Evolutionary conservation across 2,888 invertebrate genomes (phyloP).

Genomic region (Dasysyrphus albostriatus): DNA sequence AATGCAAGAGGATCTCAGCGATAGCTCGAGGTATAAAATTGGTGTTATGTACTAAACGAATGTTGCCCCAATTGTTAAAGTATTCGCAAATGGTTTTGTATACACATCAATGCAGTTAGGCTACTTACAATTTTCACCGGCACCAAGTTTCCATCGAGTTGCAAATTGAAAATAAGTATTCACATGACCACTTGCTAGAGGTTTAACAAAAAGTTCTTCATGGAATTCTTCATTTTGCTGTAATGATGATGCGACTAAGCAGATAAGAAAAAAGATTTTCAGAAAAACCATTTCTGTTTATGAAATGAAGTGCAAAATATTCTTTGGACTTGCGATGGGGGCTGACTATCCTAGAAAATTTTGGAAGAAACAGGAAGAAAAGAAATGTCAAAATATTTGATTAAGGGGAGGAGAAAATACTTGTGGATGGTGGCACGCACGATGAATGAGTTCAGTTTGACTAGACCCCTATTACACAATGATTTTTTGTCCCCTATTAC

Average conservation of each 20-base stretch:
- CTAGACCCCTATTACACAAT: too few relatives aligned
- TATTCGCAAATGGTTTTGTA: background rate
- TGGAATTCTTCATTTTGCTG: constrained; percentile 88
- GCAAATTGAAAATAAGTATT: constrained; percentile 96
- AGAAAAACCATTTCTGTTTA: constrained; percentile 60
- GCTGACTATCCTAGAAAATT: background rate
- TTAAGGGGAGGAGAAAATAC: background rate
- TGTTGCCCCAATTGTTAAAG: background rate
- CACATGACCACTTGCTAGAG: constrained; percentile 92
- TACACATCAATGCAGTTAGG: background rate
- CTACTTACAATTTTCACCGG: constrained; percentile 87
- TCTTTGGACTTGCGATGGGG: background rate
- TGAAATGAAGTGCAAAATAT: constrained; percentile 2
- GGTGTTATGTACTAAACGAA: constrained; percentile 89
- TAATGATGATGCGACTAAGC: constrained; percentile 58
- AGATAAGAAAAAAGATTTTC: constrained; percentile 42
- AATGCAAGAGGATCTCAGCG: constrained; percentile 93
- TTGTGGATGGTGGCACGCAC: background rate
- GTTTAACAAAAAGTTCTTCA: constrained; percentile 95
- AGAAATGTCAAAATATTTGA: constrained; percentile 29
- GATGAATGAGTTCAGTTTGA: background rate
- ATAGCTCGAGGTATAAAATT: constrained; percentile 94
- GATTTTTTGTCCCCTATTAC: too few relatives aligned
- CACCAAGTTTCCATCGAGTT: constrained; percentile 89
- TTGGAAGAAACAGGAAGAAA: background rate